Evolutionary conservation across 2,113 vertebrate genomes (phyloP), one percentile per base, ranked within the genome.

Genomic region (Lethenteron reissneri): DNA sequence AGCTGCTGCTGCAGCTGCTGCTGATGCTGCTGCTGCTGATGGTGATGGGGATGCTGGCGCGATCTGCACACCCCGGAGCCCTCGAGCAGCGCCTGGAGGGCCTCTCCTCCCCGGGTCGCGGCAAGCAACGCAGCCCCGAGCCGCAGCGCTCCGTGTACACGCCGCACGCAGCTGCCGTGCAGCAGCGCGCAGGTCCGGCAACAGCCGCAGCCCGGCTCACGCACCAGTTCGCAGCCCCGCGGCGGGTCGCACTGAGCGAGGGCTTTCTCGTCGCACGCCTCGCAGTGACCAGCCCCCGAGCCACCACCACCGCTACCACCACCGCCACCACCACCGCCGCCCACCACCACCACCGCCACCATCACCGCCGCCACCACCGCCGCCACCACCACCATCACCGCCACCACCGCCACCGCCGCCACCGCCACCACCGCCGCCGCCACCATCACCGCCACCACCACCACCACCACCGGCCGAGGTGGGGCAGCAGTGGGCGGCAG

Each of bases 181-280:
- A 89, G 80, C 60, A 19, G 17, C 17, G 90, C 89, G 77, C n/a
- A n/a, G n/a, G n/a, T n/a, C n/a, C n/a, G n/a, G n/a, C n/a, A n/a
- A n/a, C n/a, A n/a, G n/a, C 90, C 94, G 2, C 90, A 95, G 75
- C 89, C 88, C 0, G 89, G 87, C 72, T 94, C 89, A 11, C 85
- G 85, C 74, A 91, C 87, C 41, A 76, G 76, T 76, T 95, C 88
- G 3, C 81, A 72, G 78, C 89, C 92, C 70, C 82, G 82, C 13
- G 82, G 75, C 72, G 82, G 88, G 86, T 74, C 83, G 82, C 89
- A 92, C 75, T 83, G 80, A 58, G 84, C 83, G 73, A 84, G 78
- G 21, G 86, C 85, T n/a, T 77, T 80, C 2, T 74, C 73, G 56
- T 91, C 87, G 76, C 89, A 92, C 1, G 88, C 85, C 74, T 88